Percentiles rank a stretch among this genome's conserved stretches.
phyloP scores from a whole-genome alignment of 1,140 invertebrate genomes.

The Trypoxylus dichotomus region DNA sequence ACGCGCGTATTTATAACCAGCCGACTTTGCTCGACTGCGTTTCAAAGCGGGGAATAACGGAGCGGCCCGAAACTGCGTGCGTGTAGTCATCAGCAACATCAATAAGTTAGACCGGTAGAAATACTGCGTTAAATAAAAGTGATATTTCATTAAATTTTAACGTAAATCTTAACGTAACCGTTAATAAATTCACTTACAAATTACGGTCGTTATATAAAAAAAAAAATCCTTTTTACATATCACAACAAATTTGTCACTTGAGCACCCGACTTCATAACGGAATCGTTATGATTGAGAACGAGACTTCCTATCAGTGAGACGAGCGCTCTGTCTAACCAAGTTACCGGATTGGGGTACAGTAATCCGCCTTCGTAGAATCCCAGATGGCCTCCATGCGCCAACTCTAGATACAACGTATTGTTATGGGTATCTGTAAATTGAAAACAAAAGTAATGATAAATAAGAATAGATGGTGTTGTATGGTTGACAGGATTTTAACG shows the following conservation, averaged over 20 bases:
- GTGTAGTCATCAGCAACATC: background rate
- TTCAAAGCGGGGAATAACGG: too few relatives aligned
- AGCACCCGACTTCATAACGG: conserved; percentile 42
- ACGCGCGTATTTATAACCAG: too few relatives aligned
- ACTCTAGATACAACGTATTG: conserved; percentile 74
- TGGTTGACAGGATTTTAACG: too few relatives aligned
- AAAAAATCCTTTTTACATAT: conserved; percentile 12
- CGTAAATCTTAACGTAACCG: background rate
- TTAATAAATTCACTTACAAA: background rate
- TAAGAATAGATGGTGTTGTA: too few relatives aligned
- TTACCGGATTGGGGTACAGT: conserved; percentile 82
- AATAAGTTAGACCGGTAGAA: background rate
- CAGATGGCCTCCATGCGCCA: conserved; percentile 88
- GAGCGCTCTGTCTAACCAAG: conserved; percentile 86
- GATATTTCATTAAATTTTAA: background rate
- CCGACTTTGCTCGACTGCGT: too few relatives aligned
- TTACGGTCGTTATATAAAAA: background rate
- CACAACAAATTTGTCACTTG: conserved; percentile 16
- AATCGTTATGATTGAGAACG: conserved; percentile 61
- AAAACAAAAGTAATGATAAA: background rate
- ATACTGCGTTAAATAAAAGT: background rate
- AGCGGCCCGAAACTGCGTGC: too few relatives aligned
- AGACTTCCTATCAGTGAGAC: conserved; percentile 73
- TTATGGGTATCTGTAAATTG: conserved; percentile 64
- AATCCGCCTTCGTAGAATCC: conserved; percentile 90